phyloP scores from a whole-genome alignment of 2,797 vertebrate species.

The Balearica regulorum region DNA sequence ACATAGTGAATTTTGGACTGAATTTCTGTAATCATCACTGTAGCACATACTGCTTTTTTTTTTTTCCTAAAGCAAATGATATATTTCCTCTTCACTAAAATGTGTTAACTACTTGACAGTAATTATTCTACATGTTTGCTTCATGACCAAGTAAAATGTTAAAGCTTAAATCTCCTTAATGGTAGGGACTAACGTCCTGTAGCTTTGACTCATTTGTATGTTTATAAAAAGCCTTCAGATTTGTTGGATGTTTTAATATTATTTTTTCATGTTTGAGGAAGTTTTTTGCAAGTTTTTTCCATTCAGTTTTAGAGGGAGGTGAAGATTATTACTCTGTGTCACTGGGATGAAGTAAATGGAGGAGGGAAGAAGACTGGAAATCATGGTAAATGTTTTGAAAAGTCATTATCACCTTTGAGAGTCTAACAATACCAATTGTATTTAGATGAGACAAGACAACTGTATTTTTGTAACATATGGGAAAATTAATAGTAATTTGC shows the following conservation, averaged over 20 bases:
- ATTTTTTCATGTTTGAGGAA: neutral
- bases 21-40: neutral
- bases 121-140: slow-evolving; percentile 18
- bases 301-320: neutral
- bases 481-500: neutral
- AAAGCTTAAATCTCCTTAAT: neutral
- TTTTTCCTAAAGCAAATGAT: neutral
- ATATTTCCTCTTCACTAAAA: neutral
- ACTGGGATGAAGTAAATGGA: neutral
- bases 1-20: neutral
- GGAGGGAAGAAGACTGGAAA: neutral
- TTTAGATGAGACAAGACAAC: neutral
- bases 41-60: neutral
- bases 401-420: neutral
- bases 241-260: neutral
- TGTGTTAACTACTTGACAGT: slow-evolving; percentile 3
- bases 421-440: neutral
- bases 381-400: neutral
- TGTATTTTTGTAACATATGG: neutral
- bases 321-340: neutral
- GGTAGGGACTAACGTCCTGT: neutral
- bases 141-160: slow-evolving; percentile 39
- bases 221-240: neutral
- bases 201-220: neutral
- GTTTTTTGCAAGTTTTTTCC: neutral